A percentile compares a stretch with the other conserved stretches of the same genome.
phyloP scores from a whole-genome alignment of 2,113 vertebrate species.

The Azemiops feae region DNA sequence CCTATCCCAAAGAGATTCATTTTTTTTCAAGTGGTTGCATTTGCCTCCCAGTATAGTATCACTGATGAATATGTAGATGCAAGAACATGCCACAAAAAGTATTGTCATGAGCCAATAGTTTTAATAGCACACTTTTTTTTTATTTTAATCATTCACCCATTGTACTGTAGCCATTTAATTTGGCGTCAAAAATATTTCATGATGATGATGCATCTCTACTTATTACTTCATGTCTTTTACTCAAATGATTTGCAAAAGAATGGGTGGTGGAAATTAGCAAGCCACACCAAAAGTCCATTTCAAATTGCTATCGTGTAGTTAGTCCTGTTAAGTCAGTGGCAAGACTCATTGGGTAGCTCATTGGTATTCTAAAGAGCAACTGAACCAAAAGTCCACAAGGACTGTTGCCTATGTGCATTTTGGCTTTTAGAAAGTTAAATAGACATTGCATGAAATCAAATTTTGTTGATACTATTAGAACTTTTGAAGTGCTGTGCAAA shows the following conservation, averaged over 20 bases:
- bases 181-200: neutral
- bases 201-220: neutral
- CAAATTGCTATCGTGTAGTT: neutral
- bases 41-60: slow-evolving; percentile 48
- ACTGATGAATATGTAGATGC: slow-evolving; percentile 21
- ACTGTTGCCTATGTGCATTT: neutral
- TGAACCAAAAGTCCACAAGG: neutral
- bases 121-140: neutral
- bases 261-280: neutral
- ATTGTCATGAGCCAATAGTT: neutral
- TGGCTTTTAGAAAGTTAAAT: neutral
- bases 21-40: slow-evolving; percentile 4
- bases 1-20: slow-evolving; percentile 9
- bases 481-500: neutral
- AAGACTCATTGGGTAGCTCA: neutral
- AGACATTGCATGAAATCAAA: neutral
- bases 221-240: neutral
- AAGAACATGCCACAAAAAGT: slow-evolving; percentile 4
- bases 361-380: neutral
- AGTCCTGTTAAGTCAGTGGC: neutral
- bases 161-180: slow-evolving; percentile 4
- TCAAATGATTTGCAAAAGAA: neutral
- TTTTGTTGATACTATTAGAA: neutral
- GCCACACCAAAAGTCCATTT: neutral
- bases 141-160: neutral